Conservation (phyloP, 1,140 invertebrate species). For the Cyrtorhinus lividipennis region DNA sequence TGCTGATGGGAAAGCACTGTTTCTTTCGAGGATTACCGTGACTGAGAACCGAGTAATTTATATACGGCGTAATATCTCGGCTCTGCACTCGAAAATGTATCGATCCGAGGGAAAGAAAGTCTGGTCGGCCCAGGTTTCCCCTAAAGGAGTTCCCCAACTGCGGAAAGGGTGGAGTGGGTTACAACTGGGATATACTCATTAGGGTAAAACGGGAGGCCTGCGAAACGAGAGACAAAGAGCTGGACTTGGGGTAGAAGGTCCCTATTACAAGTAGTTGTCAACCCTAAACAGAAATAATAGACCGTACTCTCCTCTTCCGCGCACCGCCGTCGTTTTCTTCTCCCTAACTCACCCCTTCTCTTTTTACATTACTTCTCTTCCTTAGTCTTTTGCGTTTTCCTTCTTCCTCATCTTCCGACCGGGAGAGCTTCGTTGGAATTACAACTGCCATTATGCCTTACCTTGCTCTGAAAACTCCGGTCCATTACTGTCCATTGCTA, state of each 20-base stretch:
- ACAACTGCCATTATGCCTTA: slow-evolving; percentile 10
- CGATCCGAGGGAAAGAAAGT: neutral
- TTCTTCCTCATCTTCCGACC: neutral
- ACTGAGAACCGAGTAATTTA: too few relatives aligned
- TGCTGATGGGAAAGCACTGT: too few relatives aligned
- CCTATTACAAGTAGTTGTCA: slow-evolving; percentile 17
- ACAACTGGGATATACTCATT: slow-evolving; percentile 14
- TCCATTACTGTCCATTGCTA: slow-evolving; percentile 2
- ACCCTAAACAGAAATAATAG: slow-evolving; percentile 16
- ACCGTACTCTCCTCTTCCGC: slow-evolving; percentile 6
- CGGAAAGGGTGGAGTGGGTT: neutral
- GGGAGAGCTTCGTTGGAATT: neutral
- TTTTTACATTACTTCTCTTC: neutral
- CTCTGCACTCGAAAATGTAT: neutral
- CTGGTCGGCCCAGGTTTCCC: neutral
- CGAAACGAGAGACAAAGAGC: slow-evolving; percentile 12
- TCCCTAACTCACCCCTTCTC: neutral
- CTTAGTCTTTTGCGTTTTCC: too few relatives aligned
- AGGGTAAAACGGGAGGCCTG: slow-evolving; percentile 10
- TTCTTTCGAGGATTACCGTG: too few relatives aligned
- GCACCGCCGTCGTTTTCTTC: neutral
- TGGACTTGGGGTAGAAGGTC: slow-evolving; percentile 11
- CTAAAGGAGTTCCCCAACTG: neutral
- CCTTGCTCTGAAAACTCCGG: neutral
- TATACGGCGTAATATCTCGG: too few relatives aligned